These are phyloP conservation scores for Gisinianus flammeolus DNA, from an alignment of 2,888 invertebrate species.

Conservation along the genomic window DNA sequence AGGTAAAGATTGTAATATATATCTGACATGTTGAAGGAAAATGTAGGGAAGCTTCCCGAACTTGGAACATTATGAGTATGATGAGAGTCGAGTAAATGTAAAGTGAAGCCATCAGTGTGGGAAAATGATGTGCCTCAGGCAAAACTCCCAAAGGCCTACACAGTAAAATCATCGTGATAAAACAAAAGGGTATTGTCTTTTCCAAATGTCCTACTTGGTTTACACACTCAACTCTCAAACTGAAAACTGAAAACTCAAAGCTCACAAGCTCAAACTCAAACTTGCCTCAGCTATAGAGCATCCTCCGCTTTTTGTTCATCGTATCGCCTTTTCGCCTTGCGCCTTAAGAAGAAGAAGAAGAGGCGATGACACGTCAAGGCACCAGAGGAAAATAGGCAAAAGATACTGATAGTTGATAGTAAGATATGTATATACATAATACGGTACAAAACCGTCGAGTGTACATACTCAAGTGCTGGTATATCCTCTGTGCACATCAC, in stretches of 20 bases:
- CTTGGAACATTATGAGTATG: neutral
- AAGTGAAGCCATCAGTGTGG: conserved; percentile 25
- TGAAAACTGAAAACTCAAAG: no score
- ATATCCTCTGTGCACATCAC: no score
- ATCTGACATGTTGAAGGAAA: neutral
- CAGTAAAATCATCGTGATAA: conserved; percentile 26
- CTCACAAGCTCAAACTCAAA: no score
- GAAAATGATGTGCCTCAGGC: conserved; percentile 7
- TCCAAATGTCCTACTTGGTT: conserved; percentile 36
- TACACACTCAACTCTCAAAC: conserved; percentile 20
- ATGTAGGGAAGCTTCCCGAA: neutral
- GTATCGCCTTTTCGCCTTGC: neutral
- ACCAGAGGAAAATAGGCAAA: conserved; percentile 3
- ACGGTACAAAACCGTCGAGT: neutral
- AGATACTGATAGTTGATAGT: conserved; percentile 1
- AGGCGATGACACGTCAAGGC: conserved; percentile 28
- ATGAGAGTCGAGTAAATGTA: conserved; percentile 7
- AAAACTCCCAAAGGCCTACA: conserved; percentile 27
- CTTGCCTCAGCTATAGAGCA: no score
- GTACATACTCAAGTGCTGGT: neutral
- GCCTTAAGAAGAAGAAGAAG: neutral
- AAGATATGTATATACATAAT: neutral
- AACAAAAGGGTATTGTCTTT: conserved; percentile 38
- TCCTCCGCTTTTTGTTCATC: neutral
- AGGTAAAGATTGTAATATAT: neutral